Conservation (phyloP, 2,113 vertebrate species). For the Bos taurus region DNA sequence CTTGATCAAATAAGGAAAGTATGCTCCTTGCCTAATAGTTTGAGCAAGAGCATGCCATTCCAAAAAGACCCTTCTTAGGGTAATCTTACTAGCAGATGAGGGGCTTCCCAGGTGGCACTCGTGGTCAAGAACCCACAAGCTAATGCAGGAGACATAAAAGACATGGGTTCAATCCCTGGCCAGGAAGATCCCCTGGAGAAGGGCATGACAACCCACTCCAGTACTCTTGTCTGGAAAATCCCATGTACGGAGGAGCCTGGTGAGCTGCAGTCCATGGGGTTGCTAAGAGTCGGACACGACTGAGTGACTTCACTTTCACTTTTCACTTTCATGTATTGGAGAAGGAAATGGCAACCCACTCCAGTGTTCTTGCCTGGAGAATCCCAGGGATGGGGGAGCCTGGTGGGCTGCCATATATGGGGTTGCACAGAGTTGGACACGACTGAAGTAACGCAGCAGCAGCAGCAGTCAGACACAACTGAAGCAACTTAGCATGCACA, state of each 20-base stretch:
- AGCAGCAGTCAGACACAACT: background rate
- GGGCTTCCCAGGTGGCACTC: background rate
- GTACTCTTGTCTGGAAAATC: background rate
- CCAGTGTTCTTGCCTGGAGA: background rate
- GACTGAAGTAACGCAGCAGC: background rate
- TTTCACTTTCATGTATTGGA: too few relatives aligned
- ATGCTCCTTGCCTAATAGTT: background rate
- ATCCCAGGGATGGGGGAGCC: accelerated
- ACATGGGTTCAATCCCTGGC: accelerated
- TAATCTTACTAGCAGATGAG: background rate
- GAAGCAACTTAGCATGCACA: background rate
- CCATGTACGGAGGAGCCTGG: background rate
- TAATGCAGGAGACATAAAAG: background rate
- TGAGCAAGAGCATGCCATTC: background rate
- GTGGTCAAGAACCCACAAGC: background rate
- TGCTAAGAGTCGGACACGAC: accelerated
- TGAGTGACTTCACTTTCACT: background rate
- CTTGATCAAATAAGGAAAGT: background rate
- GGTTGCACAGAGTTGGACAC: accelerated
- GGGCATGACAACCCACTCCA: background rate
- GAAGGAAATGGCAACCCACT: too few relatives aligned
- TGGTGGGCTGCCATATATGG: background rate
- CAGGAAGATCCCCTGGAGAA: background rate
- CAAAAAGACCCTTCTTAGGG: background rate
- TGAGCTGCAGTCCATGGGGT: background rate